Conservation (phyloP, 2,797 vertebrate species). For the Phoebastria nigripes region DNA sequence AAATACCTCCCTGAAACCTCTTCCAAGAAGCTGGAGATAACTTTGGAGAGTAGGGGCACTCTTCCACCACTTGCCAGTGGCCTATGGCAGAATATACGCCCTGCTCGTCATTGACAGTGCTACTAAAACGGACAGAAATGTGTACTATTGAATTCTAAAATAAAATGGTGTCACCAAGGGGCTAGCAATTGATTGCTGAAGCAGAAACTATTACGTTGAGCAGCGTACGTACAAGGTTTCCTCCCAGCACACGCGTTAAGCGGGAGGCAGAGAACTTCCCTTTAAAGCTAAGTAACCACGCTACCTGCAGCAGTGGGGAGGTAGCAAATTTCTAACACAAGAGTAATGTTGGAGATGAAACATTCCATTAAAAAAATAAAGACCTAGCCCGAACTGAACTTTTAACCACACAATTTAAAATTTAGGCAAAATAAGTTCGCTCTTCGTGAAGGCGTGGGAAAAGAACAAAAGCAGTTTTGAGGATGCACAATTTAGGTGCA, state of each 20-base stretch:
- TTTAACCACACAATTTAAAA: not conserved
- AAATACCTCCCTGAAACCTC: not conserved
- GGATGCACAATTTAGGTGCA: not conserved
- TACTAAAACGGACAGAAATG: not conserved
- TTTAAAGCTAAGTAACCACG: not conserved
- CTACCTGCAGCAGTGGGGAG: not conserved
- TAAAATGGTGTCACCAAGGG: not conserved
- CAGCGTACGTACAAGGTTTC: accelerated
- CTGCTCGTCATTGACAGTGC: accelerated
- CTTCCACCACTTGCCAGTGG: not conserved
- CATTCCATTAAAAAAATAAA: not conserved
- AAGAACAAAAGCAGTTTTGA: not conserved
- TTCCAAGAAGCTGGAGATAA: not conserved
- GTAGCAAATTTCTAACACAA: not conserved
- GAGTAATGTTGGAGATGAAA: not conserved
- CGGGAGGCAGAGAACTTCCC: not conserved
- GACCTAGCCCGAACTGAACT: not conserved
- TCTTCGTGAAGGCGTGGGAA: not conserved
- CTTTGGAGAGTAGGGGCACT: not conserved
- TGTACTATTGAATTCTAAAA: not conserved
- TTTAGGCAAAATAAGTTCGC: not conserved
- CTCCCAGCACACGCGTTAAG: accelerated
- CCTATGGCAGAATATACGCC: not conserved
- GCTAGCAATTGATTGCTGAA: not conserved
- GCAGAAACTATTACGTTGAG: not conserved